Evolutionary conservation across 2,888 invertebrate species (phyloP).

Genomic region (Alviniconcha strummeri): DNA sequence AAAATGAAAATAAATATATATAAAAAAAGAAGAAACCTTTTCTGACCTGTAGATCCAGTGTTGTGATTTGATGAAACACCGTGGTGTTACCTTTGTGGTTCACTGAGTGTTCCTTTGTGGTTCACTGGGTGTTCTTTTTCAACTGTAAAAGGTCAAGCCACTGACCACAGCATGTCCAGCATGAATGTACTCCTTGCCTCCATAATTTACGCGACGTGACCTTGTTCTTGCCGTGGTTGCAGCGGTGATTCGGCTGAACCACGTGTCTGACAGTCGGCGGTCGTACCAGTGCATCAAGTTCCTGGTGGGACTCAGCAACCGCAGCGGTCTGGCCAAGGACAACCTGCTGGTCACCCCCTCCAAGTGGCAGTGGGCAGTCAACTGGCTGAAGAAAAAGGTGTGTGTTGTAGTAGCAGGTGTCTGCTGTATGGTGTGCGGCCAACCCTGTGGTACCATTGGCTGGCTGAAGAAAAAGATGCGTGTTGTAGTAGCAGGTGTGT

Average conservation of each 20-base stretch:
- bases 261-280: constrained; percentile 73
- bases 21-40: no score
- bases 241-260: constrained; percentile 72
- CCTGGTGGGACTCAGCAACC: constrained; percentile 73
- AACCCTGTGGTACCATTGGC: neutral
- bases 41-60: no score
- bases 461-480: constrained; percentile 17
- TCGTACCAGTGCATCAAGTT: constrained; percentile 76
- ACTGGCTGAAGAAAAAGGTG: constrained; percentile 76
- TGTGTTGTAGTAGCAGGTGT: constrained; percentile 28
- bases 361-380: constrained; percentile 76
- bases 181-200: no score
- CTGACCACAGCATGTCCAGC: no score
- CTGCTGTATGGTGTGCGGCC: neutral
- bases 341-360: constrained; percentile 71
- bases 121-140: no score
- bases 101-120: no score
- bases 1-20: no score
- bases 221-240: neutral
- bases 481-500: neutral
- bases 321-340: constrained; percentile 72
- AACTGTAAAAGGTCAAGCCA: no score
- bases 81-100: no score
- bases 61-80: no score
- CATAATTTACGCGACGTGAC: no score